Base-by-base conservation (phyloP, 2,888 invertebrate species). In the Hyalella azteca region DNA sequence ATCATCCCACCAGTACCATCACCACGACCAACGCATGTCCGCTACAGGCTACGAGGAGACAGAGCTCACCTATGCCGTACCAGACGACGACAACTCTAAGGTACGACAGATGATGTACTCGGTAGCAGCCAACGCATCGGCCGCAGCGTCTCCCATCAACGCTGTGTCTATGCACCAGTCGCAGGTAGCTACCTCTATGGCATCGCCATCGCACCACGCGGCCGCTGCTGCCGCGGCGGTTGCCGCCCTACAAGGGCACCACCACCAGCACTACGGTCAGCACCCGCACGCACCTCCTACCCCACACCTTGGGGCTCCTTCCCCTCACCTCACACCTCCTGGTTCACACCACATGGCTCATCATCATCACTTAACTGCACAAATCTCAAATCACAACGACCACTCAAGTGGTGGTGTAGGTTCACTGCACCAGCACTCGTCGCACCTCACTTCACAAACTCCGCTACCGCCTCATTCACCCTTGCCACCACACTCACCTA, bases 31-130 rank as follows among this genome's bases (percentile, higher is more conserved):
- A 89, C 91, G 98, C 86, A 98, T 97, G 97, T 96, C 96, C 82
- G 97, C 97, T 85, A 97, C 97, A 80, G 98, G 98, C 86, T 98
- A 96, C 91, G 97, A 98, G 91, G 98, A 98, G 90, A 97, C 97
- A 85, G 98, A 98, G 91, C 93, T 98, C 87, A 96, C 96, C 87
- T 98, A 97, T 92, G 84, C 84, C 78, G 84, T 85, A 89, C 93
- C 93, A 89, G 95, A 95, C 90, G 95, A 95, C 91, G 94, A 96
- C 89, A 94, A 94, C 91, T 45, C 75, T 26, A 95, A 95, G 95
- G 95, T 95, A 94, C 95, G 95, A 91, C 95, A 95, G 93, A 92
- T 95, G 93, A 94, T 94, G 91, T 95, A 95, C 91, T 89, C 92
- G 88, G 91, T 92, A 87, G 90, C 91, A 86, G 88, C 92, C 92